phyloP scores from a whole-genome alignment of 1,140 invertebrate species.

The Hylaeus anthracinus region DNA sequence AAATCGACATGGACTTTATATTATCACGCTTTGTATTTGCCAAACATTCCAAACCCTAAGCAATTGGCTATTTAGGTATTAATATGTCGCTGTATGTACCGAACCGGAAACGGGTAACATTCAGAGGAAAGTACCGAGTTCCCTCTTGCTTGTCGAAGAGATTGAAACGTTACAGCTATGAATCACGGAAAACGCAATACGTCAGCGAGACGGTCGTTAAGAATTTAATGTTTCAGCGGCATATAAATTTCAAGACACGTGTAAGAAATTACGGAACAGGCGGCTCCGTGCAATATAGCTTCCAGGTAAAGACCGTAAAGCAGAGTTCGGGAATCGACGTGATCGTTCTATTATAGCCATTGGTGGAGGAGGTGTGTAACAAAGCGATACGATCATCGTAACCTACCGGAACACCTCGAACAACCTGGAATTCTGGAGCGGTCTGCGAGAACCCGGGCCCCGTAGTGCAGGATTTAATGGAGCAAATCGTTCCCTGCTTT shows the following conservation, averaged over 20 bases:
- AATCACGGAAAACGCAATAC: conserved; percentile 4
- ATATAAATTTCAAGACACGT: conserved; percentile 9
- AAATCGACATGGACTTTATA: too few species aligned
- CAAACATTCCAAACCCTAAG: too few species aligned
- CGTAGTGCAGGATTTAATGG: conserved; percentile 51
- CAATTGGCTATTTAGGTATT: too few species aligned
- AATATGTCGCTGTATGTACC: too few species aligned
- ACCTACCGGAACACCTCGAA: conserved; percentile 45
- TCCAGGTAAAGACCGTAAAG: conserved; percentile 40
- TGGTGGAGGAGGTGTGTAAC: conserved; percentile 41
- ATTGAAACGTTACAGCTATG: neutral
- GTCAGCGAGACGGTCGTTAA: neutral
- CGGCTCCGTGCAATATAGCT: conserved; percentile 27
- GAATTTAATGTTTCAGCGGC: conserved; percentile 2
- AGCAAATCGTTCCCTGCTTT: conserved; percentile 60
- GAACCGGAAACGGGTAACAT: too few species aligned
- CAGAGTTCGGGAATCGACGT: conserved; percentile 42
- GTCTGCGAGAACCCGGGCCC: neutral
- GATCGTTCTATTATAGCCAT: conserved; percentile 55
- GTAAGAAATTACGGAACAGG: conserved; percentile 25
- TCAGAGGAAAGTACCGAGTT: too few species aligned
- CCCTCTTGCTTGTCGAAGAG: too few species aligned
- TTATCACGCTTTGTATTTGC: too few species aligned
- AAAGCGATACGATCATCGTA: conserved; percentile 52
- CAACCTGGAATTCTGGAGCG: conserved; percentile 29